Percentiles rank a stretch among this genome's conserved stretches.
phyloP scores from a whole-genome alignment of 2,113 vertebrate genomes.

The Dendrocopos noguchii region DNA sequence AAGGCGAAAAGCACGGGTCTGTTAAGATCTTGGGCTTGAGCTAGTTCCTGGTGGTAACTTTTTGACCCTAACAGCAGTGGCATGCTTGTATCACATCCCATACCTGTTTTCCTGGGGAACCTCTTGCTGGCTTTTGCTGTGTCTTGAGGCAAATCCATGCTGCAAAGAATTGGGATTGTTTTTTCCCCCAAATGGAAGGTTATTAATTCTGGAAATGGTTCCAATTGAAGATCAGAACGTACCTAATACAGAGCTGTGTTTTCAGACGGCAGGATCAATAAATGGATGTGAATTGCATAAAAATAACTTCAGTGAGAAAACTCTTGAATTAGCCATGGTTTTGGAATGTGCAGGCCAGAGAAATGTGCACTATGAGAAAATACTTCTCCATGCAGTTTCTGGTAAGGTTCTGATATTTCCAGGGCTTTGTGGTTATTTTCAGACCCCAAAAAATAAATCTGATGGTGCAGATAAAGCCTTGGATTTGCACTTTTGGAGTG shows the following conservation, averaged over 20 bases:
- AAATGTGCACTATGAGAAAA: not conserved
- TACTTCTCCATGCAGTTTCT: constrained; percentile 25
- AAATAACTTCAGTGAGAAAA: not conserved
- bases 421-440: constrained; percentile 26
- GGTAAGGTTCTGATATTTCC: not conserved
- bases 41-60: not conserved
- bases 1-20: constrained; percentile 38
- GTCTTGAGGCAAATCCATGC: not conserved
- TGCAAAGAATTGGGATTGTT: constrained; percentile 24
- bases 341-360: constrained; percentile 33
- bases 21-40: constrained; percentile 15
- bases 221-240: constrained; percentile 25
- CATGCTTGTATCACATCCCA: not conserved
- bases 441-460: not conserved
- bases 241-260: constrained; percentile 39
- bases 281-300: constrained; percentile 30
- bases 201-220: constrained; percentile 21
- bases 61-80: not conserved
- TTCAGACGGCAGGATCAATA: constrained; percentile 19
- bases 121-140: not conserved
- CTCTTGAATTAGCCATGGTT: not conserved
- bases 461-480: not conserved
- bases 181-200: constrained; percentile 15
- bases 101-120: constrained; percentile 25
- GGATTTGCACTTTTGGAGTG: not conserved